Percentiles rank a stretch among this genome's conserved stretches.
These are phyloP conservation scores for Anser brachyrhynchus DNA, from an alignment of 2,113 vertebrate species.

Conservation along the genomic window DNA sequence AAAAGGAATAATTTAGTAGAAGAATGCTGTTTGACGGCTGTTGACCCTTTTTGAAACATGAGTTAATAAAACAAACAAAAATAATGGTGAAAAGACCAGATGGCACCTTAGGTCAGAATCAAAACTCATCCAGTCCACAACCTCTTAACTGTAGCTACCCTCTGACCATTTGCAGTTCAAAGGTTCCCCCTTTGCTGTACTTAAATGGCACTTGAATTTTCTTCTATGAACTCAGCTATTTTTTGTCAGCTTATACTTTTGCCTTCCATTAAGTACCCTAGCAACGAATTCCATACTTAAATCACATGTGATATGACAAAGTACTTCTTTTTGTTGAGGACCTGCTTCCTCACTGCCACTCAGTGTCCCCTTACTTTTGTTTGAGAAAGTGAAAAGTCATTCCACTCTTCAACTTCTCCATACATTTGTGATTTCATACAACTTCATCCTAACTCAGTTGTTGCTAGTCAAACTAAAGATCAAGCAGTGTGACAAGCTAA, in stretches of 20 bases:
- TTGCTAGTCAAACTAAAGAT: neutral
- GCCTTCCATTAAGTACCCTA: neutral
- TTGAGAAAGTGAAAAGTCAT: neutral
- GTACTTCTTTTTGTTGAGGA: neutral
- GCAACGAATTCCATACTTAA: neutral
- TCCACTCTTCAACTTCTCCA: neutral
- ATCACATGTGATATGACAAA: neutral
- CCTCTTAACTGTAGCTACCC: neutral
- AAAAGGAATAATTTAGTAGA: neutral
- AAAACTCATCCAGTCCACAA: neutral
- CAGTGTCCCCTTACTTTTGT: neutral
- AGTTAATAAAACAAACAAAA: neutral
- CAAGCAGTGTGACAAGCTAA: neutral
- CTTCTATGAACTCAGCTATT: neutral
- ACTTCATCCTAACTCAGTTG: neutral
- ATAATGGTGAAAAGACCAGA: neutral
- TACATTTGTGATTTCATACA: neutral
- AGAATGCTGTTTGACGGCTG: neutral
- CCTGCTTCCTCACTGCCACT: neutral
- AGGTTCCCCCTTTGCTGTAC: neutral
- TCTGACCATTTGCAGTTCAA: neutral
- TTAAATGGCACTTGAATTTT: neutral
- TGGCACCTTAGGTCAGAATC: neutral
- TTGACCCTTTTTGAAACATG: rapidly evolving
- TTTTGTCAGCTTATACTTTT: neutral